phyloP scores from a whole-genome alignment of 2,888 invertebrate genomes.

The Drosophila atripex region DNA sequence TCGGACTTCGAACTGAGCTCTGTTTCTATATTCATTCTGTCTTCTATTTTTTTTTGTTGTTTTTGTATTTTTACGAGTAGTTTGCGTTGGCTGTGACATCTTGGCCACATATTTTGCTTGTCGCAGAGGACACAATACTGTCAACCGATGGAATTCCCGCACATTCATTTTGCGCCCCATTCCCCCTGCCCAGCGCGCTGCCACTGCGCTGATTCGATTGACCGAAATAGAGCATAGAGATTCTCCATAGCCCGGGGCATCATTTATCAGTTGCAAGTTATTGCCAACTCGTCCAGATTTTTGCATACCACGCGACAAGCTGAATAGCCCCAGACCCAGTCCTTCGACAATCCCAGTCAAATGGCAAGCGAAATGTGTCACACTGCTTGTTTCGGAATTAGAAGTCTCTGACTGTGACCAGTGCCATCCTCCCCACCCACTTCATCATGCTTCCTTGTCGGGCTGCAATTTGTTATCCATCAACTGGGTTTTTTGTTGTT shows the following conservation, averaged over 20 bases:
- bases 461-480: slow-evolving; percentile 62
- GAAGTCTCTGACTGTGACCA: slow-evolving; percentile 30
- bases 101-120: slow-evolving; percentile 81
- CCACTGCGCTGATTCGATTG: slow-evolving; percentile 70
- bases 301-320: slow-evolving; percentile 61
- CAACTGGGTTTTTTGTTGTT: slow-evolving; percentile 50
- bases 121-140: slow-evolving; percentile 78
- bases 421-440: slow-evolving; percentile 2
- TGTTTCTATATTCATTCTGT: not conserved
- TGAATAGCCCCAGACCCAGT: not conserved
- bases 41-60: slow-evolving; percentile 10
- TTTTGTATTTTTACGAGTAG: slow-evolving; percentile 2
- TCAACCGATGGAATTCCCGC: slow-evolving; percentile 77
- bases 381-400: slow-evolving; percentile 60
- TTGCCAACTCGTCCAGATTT: slow-evolving; percentile 75
- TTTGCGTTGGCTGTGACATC: slow-evolving; percentile 59
- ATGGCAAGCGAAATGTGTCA: slow-evolving; percentile 71
- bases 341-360: not conserved
- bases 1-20: slow-evolving; percentile 26
- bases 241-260: slow-evolving; percentile 67
- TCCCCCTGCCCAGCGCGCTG: slow-evolving; percentile 17
- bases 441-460: slow-evolving; percentile 1
- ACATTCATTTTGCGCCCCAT: slow-evolving; percentile 71
- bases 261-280: slow-evolving; percentile 76
- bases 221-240: slow-evolving; percentile 79